Percentiles rank a stretch among this genome's conserved stretches.
These are phyloP conservation scores for Melanocharis versteri DNA, from an alignment of 2,113 vertebrate genomes.

Conservation along the genomic window DNA sequence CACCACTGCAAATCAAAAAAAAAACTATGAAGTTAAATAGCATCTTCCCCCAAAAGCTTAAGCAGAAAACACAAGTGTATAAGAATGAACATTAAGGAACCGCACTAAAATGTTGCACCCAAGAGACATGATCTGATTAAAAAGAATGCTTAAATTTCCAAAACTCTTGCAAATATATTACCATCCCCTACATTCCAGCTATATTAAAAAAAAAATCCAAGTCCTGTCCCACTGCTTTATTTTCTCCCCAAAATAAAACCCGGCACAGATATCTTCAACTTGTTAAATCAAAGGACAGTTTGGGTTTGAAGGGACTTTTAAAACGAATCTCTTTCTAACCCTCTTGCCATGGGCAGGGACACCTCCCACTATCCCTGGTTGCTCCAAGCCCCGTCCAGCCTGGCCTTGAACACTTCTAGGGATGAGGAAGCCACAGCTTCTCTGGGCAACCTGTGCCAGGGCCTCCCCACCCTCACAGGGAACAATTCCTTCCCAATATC, in stretches of 20 bases:
- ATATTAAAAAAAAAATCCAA: background rate
- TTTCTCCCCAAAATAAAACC: background rate
- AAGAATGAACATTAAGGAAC: background rate
- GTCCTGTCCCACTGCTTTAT: background rate
- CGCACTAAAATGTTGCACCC: background rate
- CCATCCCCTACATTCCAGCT: background rate
- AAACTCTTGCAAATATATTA: background rate
- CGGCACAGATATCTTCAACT: background rate
- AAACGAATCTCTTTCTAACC: background rate
- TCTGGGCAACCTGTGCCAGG: background rate
- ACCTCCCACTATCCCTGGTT: fast-evolving
- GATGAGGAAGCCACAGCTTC: background rate
- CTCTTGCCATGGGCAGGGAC: background rate
- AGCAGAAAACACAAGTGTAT: background rate
- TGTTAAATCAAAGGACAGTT: background rate
- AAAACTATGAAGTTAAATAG: background rate
- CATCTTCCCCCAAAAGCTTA: background rate
- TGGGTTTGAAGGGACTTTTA: background rate
- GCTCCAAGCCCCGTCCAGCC: fast-evolving
- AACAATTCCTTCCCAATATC: background rate
- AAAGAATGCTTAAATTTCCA: background rate
- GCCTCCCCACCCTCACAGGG: fast-evolving
- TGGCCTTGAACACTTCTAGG: background rate
- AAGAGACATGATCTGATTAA: background rate
- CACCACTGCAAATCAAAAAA: background rate